A percentile compares a stretch with the other conserved stretches of the same genome.
Evolutionary conservation across 2,113 vertebrate species (phyloP).

Genomic region (Heliornis fulica): DNA sequence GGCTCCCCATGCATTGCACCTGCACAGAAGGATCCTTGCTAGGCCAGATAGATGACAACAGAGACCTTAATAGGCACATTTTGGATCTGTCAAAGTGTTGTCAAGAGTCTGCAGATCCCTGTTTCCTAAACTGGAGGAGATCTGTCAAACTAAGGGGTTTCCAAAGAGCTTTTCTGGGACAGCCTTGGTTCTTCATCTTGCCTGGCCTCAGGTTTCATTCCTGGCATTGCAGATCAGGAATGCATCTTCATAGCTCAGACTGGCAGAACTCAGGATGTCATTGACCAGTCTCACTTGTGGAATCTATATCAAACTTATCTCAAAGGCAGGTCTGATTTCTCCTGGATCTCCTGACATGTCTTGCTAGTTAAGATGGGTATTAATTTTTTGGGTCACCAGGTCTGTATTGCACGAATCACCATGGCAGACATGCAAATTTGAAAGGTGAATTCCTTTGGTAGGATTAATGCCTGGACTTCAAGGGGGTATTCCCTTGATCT

Average conservation of each 20-base stretch:
- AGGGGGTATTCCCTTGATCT: background rate
- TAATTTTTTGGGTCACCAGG: background rate
- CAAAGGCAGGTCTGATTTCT: background rate
- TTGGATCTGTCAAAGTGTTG: background rate
- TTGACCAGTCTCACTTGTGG: background rate
- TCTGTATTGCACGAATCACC: background rate
- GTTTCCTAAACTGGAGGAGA: background rate
- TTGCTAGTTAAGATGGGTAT: background rate
- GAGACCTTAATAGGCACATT: background rate
- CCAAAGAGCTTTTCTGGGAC: background rate
- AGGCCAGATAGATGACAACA: background rate
- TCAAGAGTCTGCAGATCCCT: background rate
- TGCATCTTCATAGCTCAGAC: background rate
- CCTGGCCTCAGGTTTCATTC: background rate
- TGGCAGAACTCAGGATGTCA: background rate
- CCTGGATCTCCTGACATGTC: background rate
- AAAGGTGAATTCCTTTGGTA: background rate
- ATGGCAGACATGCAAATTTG: background rate
- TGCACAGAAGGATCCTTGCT: background rate
- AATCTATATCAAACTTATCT: background rate
- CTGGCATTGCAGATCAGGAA: background rate
- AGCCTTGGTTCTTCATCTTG: background rate
- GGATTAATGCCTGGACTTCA: background rate
- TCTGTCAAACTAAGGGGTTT: background rate
- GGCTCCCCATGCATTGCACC: background rate